These are phyloP conservation scores for Anastrepha obliqua DNA, from an alignment of 1,140 invertebrate genomes.

Conservation along the genomic window DNA sequence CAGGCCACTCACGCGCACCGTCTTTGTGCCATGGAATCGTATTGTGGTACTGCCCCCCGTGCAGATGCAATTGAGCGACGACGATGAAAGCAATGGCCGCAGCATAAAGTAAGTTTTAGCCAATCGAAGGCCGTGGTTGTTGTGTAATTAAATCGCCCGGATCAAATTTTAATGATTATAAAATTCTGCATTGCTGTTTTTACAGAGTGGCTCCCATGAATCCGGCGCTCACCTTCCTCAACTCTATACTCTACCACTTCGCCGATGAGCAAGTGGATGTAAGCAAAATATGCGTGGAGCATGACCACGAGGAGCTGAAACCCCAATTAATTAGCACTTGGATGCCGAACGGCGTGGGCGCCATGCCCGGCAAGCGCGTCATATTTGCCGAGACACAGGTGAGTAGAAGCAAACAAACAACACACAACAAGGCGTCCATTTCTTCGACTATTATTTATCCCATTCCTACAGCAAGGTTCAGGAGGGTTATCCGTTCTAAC, in stretches of 20 bases:
- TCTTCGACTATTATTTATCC: not conserved
- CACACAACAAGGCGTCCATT: not conserved
- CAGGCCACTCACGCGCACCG: conserved; percentile 87
- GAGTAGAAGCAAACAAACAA: conserved; percentile 60
- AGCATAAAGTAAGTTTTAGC: conserved; percentile 75
- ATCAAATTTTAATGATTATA: conserved; percentile 54
- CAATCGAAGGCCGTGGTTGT: not conserved
- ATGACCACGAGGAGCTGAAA: conserved; percentile 87
- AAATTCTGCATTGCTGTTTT: not conserved
- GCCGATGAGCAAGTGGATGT: conserved; percentile 73
- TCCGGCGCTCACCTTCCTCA: conserved; percentile 78
- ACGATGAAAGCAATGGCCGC: conserved; percentile 77
- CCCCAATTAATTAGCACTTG: conserved; percentile 90
- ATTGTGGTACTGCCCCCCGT: conserved; percentile 93
- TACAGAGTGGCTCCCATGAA: conserved; percentile 73
- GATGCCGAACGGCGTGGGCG: conserved; percentile 90
- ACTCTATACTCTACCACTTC: conserved; percentile 78
- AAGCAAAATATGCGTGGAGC: conserved; percentile 84
- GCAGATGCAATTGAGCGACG: conserved; percentile 88
- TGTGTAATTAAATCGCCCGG: conserved; percentile 32
- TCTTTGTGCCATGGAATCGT: conserved; percentile 96
- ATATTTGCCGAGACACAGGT: conserved; percentile 93
- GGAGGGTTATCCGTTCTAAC: not conserved
- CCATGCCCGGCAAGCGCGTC: conserved; percentile 85
- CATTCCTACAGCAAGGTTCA: not conserved